Conservation (phyloP, 2,888 invertebrate genomes). For the Phengaris arion region DNA sequence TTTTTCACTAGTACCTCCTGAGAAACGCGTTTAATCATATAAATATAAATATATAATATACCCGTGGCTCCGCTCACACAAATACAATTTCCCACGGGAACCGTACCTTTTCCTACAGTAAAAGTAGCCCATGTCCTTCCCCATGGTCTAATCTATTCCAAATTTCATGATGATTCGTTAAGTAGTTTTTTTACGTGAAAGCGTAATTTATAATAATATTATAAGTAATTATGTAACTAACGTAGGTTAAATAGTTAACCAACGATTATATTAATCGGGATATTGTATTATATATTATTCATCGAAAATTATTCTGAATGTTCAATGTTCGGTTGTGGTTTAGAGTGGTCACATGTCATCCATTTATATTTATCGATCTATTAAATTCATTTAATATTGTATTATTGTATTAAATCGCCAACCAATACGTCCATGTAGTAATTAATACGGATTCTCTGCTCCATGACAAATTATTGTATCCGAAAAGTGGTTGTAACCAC, state of each 20-base stretch:
- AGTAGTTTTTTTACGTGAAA: too few species aligned
- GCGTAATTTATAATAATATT: too few species aligned
- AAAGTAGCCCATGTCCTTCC: too few species aligned
- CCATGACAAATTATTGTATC: slow-evolving; percentile 13
- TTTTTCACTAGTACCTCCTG: too few species aligned
- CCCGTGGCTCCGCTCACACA: too few species aligned
- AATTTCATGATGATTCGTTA: too few species aligned
- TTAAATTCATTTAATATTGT: slow-evolving; percentile 24
- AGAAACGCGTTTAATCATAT: too few species aligned
- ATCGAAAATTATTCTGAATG: background rate
- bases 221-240: background rate
- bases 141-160: too few species aligned
- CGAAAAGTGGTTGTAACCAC: slow-evolving; percentile 19
- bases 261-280: background rate
- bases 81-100: too few species aligned
- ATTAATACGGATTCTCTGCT: slow-evolving; percentile 9
- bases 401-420: background rate
- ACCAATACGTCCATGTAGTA: background rate
- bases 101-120: too few species aligned
- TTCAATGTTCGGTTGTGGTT: background rate
- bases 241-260: background rate
- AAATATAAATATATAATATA: too few species aligned
- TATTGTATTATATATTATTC: background rate
- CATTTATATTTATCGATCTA: slow-evolving; percentile 24
- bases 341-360: background rate